phyloP scores from a whole-genome alignment of 2,113 vertebrate species.

The Ctenodactylus gundi region DNA sequence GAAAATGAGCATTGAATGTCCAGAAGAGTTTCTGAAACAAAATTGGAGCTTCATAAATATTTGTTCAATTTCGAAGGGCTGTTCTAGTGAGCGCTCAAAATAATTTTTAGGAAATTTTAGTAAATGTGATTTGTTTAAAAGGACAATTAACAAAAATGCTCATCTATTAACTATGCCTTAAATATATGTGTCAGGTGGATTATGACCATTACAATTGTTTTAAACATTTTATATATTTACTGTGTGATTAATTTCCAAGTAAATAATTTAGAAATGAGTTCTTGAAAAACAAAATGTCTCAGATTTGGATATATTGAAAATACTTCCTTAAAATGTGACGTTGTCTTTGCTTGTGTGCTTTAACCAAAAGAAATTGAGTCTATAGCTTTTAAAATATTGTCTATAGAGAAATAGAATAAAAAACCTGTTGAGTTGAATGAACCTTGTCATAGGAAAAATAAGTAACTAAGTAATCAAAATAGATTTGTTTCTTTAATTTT shows the following conservation, averaged over 20 bases:
- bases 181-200: not conserved
- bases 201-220: not conserved
- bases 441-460: not conserved
- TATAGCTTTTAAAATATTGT: not conserved
- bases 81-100: not conserved
- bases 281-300: not conserved
- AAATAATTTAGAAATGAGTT: not conserved
- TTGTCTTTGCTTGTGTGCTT: not conserved
- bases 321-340: not conserved
- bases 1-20: not conserved
- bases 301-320: not conserved
- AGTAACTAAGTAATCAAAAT: not conserved
- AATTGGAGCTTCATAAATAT: not conserved
- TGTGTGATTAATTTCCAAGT: not conserved
- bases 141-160: not conserved
- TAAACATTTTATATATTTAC: not conserved
- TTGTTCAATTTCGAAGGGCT: not conserved
- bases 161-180: not conserved
- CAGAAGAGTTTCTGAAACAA: conserved; percentile 17
- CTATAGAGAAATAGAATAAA: not conserved
- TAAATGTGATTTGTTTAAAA: not conserved
- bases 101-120: conserved; percentile 16
- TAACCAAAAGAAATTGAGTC: not conserved
- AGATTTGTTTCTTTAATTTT: not conserved
- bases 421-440: not conserved